A percentile compares a stretch with the other conserved stretches of the same genome.
Evolutionary conservation across 2,888 invertebrate genomes (phyloP).

Genomic region (Pyrochroa serraticornis): DNA sequence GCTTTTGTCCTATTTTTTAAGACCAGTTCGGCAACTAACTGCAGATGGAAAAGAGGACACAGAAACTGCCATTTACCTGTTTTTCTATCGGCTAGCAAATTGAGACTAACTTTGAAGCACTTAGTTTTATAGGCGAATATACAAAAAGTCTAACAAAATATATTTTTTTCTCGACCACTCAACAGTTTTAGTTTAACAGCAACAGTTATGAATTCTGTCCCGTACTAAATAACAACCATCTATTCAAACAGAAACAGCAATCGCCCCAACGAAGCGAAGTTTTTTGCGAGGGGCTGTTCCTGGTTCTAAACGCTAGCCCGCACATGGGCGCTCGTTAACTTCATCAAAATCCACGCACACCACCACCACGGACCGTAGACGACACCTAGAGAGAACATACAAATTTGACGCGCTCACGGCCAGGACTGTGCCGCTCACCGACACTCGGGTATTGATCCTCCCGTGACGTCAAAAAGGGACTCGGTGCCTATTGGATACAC

Average conservation of each 20-base stretch:
- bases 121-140: slow-evolving; percentile 7
- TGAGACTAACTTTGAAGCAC: slow-evolving; percentile 1
- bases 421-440: slow-evolving; percentile 48
- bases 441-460: slow-evolving; percentile 54
- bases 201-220: background rate
- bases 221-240: slow-evolving; percentile 34
- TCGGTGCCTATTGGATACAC: slow-evolving; percentile 41
- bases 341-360: slow-evolving; percentile 48
- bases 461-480: slow-evolving; percentile 53
- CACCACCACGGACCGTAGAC: slow-evolving; percentile 26
- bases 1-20: too few species aligned
- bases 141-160: background rate
- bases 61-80: background rate
- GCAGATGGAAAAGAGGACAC: background rate
- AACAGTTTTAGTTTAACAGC: background rate
- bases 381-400: slow-evolving; percentile 40
- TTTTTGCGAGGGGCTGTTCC: slow-evolving; percentile 96
- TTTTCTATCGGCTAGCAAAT: background rate
- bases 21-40: background rate
- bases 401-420: slow-evolving; percentile 49
- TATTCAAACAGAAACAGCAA: slow-evolving; percentile 68
- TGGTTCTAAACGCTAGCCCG: slow-evolving; percentile 93
- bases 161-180: background rate
- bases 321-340: slow-evolving; percentile 78
- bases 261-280: slow-evolving; percentile 96